These are phyloP conservation scores for Probosciger aterrimus DNA, from an alignment of 2,113 vertebrate genomes.

Conservation along the genomic window DNA sequence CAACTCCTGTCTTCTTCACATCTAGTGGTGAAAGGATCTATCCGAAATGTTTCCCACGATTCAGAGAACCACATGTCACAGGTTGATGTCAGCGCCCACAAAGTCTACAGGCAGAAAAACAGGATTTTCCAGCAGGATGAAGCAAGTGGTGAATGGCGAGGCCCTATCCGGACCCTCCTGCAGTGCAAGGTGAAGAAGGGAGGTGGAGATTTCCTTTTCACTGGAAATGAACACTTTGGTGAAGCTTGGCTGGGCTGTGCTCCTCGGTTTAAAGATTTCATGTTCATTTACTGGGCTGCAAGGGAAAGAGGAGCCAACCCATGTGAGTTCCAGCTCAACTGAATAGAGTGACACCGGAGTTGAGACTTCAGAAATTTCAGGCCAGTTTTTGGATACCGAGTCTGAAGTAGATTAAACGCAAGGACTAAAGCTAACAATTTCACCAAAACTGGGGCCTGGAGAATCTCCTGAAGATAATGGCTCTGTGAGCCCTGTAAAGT, in stretches of 20 bases:
- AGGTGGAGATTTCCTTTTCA: slow-evolving; percentile 83
- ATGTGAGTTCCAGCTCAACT: slow-evolving; percentile 79
- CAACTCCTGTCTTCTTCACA: background rate
- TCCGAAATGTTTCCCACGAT: slow-evolving; percentile 72
- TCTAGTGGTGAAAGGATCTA: slow-evolving; percentile 80
- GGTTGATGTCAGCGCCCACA: slow-evolving; percentile 64
- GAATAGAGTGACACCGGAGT: background rate
- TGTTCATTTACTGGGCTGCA: slow-evolving; percentile 71
- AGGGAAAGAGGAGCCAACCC: slow-evolving; percentile 67
- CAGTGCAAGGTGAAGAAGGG: slow-evolving; percentile 77
- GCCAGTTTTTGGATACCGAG: background rate
- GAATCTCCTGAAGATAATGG: background rate
- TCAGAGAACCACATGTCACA: slow-evolving; percentile 59
- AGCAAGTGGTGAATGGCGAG: slow-evolving; percentile 59
- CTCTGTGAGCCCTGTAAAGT: background rate
- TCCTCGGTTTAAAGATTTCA: slow-evolving; percentile 80
- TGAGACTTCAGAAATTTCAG: background rate
- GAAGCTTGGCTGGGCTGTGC: slow-evolving; percentile 87
- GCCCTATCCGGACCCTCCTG: slow-evolving; percentile 69
- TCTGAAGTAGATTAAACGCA: background rate
- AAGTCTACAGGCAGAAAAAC: slow-evolving; percentile 78
- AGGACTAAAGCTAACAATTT: background rate
- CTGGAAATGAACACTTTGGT: slow-evolving; percentile 81
- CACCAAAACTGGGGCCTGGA: background rate
- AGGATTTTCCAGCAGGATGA: slow-evolving; percentile 70